A percentile compares a stretch with the other conserved stretches of the same genome.
Evolutionary conservation across 2,797 vertebrate species (phyloP).

Genomic region (Saguinus oedipus): DNA sequence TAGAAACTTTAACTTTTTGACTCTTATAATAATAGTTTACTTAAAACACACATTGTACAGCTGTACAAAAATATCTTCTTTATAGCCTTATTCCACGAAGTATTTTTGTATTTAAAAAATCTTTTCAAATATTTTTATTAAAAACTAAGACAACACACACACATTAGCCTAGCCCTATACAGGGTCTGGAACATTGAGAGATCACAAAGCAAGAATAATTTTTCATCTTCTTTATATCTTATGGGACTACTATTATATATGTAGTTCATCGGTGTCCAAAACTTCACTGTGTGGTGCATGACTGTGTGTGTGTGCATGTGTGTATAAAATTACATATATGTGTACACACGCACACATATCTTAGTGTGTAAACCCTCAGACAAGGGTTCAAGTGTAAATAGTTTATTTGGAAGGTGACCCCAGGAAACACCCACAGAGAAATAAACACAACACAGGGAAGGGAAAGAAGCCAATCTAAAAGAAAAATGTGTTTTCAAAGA

Average conservation of each 20-base stretch:
- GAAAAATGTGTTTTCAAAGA: conserved; percentile 1
- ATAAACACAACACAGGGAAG: neutral
- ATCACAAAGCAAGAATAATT: neutral
- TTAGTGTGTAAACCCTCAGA: neutral
- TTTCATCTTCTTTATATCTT: neutral
- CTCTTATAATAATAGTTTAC: neutral
- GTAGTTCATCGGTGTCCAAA: neutral
- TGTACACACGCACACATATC: neutral
- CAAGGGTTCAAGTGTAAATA: neutral
- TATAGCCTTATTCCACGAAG: neutral
- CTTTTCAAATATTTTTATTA: neutral
- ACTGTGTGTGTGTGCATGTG: neutral
- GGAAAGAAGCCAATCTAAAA: neutral
- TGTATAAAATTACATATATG: neutral
- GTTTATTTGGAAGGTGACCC: neutral
- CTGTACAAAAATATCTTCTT: neutral
- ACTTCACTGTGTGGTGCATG: neutral
- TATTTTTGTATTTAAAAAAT: neutral
- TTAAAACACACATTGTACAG: neutral
- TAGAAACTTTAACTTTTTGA: neutral
- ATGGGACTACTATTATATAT: neutral
- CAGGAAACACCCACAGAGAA: neutral
- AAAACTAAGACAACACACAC: neutral
- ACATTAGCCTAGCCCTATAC: neutral
- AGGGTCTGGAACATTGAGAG: neutral